These are phyloP conservation scores for Ctenicera cuprea DNA, from an alignment of 2,888 invertebrate genomes.

Conservation along the genomic window DNA sequence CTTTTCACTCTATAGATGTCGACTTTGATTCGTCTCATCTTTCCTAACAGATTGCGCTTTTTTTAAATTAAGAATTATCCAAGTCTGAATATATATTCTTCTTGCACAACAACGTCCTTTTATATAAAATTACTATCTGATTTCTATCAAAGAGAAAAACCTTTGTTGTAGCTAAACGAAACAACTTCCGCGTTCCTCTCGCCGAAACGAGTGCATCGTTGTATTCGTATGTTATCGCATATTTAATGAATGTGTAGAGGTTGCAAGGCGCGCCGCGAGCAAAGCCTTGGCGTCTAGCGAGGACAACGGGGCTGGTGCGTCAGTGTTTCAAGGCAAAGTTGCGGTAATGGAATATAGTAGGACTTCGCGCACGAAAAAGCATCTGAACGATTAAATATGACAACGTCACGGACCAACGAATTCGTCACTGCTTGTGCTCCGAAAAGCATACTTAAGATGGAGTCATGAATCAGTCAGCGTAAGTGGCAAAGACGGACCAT, in stretches of 20 bases:
- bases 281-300: slow-evolving; percentile 48
- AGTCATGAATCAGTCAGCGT: slow-evolving; percentile 1
- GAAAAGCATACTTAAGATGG: not conserved
- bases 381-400: slow-evolving; percentile 15
- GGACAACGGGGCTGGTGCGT: slow-evolving; percentile 45
- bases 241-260: slow-evolving; percentile 29
- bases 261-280: slow-evolving; percentile 33
- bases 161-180: not conserved
- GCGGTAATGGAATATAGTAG: slow-evolving; percentile 24
- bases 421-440: slow-evolving; percentile 8
- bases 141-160: too few species aligned
- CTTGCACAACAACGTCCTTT: too few species aligned
- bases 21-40: too few species aligned
- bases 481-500: not conserved
- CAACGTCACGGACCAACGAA: slow-evolving; percentile 24
- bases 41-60: too few species aligned
- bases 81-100: too few species aligned
- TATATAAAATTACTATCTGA: too few species aligned
- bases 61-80: too few species aligned
- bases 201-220: slow-evolving; percentile 34
- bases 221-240: slow-evolving; percentile 16
- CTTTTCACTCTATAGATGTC: too few species aligned
- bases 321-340: slow-evolving; percentile 49
- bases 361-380: slow-evolving; percentile 19
- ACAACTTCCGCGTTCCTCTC: slow-evolving; percentile 41